phyloP scores from a whole-genome alignment of 2,113 vertebrate genomes.

The Marmota monax region DNA sequence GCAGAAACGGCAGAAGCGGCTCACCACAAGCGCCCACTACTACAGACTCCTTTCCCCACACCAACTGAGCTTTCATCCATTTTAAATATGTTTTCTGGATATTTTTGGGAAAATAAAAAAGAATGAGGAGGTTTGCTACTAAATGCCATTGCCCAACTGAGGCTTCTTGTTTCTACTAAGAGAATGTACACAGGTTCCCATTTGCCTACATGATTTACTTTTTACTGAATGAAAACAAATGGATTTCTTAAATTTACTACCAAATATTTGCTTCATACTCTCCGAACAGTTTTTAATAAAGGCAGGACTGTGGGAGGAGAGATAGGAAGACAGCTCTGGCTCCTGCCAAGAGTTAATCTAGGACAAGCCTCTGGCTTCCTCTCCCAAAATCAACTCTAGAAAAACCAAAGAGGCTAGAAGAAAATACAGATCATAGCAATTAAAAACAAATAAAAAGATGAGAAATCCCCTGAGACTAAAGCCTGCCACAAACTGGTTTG shows the following conservation, averaged over 20 bases:
- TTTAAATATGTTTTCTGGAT: not conserved
- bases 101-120: not conserved
- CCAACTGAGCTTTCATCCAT: not conserved
- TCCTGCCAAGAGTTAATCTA: not conserved
- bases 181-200: not conserved
- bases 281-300: not conserved
- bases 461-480: not conserved
- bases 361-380: not conserved
- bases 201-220: not conserved
- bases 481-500: not conserved
- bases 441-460: slow-evolving; percentile 12
- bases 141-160: not conserved
- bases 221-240: slow-evolving; percentile 20
- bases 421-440: not conserved
- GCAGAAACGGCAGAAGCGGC: too few species aligned
- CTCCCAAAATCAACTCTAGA: not conserved
- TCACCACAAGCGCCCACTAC: too few species aligned
- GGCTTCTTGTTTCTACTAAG: not conserved
- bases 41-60: too few species aligned
- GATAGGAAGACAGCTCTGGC: not conserved
- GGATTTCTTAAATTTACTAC: slow-evolving; percentile 8
- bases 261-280: not conserved
- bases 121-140: not conserved
- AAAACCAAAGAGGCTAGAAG: not conserved
- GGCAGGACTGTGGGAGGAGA: not conserved